A percentile compares a stretch with the other conserved stretches of the same genome.
Evolutionary conservation across 2,113 vertebrate species (phyloP).

Genomic region (Orycteropus afer): DNA sequence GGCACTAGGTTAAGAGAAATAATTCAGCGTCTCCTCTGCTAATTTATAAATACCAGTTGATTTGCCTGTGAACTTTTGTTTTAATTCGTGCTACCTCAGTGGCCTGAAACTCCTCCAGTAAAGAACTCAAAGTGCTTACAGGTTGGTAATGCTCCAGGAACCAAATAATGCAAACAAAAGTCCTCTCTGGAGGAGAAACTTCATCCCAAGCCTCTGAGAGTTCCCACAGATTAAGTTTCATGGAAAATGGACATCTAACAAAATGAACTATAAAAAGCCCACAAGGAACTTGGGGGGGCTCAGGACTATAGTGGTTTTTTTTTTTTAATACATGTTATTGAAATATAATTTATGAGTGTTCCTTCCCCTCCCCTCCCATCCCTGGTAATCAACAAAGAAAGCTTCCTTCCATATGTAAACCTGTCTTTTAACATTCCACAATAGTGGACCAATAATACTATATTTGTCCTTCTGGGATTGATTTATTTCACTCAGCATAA

Average conservation of each 20-base stretch:
- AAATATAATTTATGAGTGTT: no score
- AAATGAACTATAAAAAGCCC: neutral
- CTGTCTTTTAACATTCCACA: no score
- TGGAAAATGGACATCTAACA: neutral
- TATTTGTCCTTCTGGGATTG: no score
- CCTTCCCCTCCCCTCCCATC: no score
- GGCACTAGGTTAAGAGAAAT: neutral
- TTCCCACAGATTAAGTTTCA: neutral
- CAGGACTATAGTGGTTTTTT: no score
- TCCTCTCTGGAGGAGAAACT: neutral
- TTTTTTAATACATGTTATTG: no score
- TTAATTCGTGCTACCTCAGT: neutral
- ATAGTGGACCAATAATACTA: no score
- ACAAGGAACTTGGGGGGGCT: no score
- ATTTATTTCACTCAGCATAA: no score
- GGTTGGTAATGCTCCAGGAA: neutral
- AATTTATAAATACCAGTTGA: neutral
- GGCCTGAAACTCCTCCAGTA: neutral
- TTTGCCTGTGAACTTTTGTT: neutral
- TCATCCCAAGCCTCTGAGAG: neutral
- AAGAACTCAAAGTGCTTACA: neutral
- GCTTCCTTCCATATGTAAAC: no score
- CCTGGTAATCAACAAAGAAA: no score
- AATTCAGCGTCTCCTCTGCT: neutral
- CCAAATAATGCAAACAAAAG: neutral